These are phyloP conservation scores for Drosophila ironensis DNA, from an alignment of 1,140 invertebrate species.

Conservation along the genomic window DNA sequence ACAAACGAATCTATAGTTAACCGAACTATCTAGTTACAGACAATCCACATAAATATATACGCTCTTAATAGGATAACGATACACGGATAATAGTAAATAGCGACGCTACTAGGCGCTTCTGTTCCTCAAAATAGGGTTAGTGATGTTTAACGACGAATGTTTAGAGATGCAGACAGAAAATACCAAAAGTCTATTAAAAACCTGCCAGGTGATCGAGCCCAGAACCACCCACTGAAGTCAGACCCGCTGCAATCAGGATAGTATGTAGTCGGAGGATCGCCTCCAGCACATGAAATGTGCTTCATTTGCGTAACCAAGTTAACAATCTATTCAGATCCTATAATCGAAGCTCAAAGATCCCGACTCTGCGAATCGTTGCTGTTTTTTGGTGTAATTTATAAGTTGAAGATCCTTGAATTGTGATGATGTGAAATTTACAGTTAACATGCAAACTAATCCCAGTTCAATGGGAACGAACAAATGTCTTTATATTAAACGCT, in stretches of 20 bases:
- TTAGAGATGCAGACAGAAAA: conserved; percentile 8
- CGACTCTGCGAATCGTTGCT: conserved; percentile 31
- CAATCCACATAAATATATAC: conserved; percentile 54
- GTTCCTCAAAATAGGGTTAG: conserved; percentile 71
- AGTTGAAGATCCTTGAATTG: conserved; percentile 80
- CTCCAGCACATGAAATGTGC: conserved; percentile 49
- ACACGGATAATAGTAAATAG: conserved; percentile 27
- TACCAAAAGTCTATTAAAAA: conserved; percentile 29
- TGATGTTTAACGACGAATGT: conserved; percentile 44
- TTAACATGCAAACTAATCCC: conserved; percentile 81
- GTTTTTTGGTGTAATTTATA: conserved; percentile 64
- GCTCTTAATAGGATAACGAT: conserved; percentile 23
- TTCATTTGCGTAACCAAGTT: background rate
- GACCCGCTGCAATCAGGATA: conserved; percentile 26
- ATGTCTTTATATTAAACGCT: conserved; percentile 76
- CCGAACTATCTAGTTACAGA: conserved; percentile 72
- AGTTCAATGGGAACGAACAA: conserved; percentile 81
- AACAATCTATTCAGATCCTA: background rate
- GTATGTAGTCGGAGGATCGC: conserved; percentile 30
- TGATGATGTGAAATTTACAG: conserved; percentile 82
- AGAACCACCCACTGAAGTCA: conserved; percentile 14
- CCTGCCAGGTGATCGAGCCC: conserved; percentile 31
- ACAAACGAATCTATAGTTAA: conserved; percentile 64
- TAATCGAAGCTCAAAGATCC: conserved; percentile 4
- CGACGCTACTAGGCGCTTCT: conserved; percentile 58